phyloP scores from a whole-genome alignment of 2,113 vertebrate genomes.

The Cygnus buccinator region DNA sequence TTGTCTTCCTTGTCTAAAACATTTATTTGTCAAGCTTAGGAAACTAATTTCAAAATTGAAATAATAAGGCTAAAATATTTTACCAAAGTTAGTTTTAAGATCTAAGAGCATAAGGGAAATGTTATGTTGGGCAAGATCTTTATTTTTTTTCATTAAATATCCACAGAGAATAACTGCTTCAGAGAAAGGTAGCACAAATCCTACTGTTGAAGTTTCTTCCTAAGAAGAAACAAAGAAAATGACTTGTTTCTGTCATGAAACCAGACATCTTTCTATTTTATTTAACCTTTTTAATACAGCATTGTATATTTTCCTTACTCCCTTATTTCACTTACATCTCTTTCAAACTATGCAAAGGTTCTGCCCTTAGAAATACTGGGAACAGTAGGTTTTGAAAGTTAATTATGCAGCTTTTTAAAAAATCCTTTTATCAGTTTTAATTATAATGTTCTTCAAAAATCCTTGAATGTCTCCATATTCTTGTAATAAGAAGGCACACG shows the following conservation, averaged over 20 bases:
- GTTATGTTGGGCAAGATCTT: accelerated
- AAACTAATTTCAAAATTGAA: not conserved
- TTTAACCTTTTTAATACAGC: not conserved
- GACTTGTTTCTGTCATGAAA: not conserved
- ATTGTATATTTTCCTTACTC: not conserved
- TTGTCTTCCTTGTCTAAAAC: not conserved
- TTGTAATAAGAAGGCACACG: not conserved
- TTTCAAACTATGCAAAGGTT: not conserved
- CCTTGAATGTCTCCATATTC: not conserved
- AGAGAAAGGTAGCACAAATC: not conserved
- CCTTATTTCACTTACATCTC: not conserved
- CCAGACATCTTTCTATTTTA: not conserved
- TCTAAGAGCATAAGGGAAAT: not conserved
- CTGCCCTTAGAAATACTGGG: not conserved
- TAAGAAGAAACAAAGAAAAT: not conserved
- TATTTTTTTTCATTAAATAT: not conserved
- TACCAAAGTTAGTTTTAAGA: not conserved
- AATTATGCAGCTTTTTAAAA: not conserved
- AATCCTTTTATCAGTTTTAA: not conserved
- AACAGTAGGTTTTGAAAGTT: not conserved
- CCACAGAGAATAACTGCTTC: not conserved
- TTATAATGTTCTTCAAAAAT: not conserved
- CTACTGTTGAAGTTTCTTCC: not conserved
- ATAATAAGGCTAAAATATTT: not conserved
- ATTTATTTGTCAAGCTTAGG: not conserved